Percentiles rank a stretch among this genome's conserved stretches.
Evolutionary conservation across 2,888 invertebrate species (phyloP).

Genomic region (Ephialtes manifestator): DNA sequence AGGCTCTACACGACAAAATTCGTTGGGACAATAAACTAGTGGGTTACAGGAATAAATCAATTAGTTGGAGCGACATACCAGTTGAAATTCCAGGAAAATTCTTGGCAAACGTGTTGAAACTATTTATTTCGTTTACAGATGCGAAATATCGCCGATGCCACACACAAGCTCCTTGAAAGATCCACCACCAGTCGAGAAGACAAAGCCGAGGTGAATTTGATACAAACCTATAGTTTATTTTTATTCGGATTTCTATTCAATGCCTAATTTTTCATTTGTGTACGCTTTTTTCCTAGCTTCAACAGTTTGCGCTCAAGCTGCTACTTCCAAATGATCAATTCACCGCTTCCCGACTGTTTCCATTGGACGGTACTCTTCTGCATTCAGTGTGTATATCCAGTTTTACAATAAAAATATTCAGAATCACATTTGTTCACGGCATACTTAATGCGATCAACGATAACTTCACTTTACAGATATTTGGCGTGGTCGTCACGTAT

Average conservation of each 20-base stretch:
- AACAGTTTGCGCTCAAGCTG: constrained; percentile 38
- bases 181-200: constrained; percentile 33
- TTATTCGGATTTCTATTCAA: background rate
- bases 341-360: constrained; percentile 42
- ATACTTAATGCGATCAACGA: background rate
- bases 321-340: constrained; percentile 42
- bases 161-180: constrained; percentile 39
- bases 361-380: constrained; percentile 22
- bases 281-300: constrained; percentile 21
- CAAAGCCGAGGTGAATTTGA: constrained; percentile 28
- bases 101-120: background rate
- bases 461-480: constrained; percentile 41
- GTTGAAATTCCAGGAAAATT: background rate
- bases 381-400: constrained; percentile 33
- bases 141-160: constrained; percentile 2
- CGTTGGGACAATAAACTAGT: too few relatives aligned
- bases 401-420: constrained; percentile 2
- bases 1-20: too few relatives aligned
- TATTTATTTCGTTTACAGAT: constrained; percentile 19
- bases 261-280: background rate
- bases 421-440: background rate
- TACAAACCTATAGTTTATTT: background rate
- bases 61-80: too few relatives aligned
- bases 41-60: too few relatives aligned
- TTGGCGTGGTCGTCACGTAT: constrained; percentile 46